phyloP scores from a whole-genome alignment of 2,113 vertebrate species.

The Otocyon megalotis region DNA sequence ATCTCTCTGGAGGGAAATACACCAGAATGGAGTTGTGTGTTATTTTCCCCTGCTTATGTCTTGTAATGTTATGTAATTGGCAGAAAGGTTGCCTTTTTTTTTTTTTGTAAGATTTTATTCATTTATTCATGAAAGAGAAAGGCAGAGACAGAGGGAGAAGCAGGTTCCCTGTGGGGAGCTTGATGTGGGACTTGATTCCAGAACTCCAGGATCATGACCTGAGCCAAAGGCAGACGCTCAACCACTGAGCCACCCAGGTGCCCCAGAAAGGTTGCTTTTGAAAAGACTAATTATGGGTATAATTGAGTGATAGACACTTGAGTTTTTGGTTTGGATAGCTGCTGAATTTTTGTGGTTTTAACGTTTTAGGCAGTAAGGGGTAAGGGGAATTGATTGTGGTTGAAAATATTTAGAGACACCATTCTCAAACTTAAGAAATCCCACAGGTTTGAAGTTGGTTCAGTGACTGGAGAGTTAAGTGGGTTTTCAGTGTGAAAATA shows the following conservation, averaged over 20 bases:
- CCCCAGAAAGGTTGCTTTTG: neutral
- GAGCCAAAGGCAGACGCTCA: too few relatives aligned
- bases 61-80: constrained; percentile 34
- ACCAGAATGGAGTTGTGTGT: neutral
- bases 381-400: neutral
- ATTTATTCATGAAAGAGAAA: too few relatives aligned
- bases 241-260: too few relatives aligned
- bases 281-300: neutral
- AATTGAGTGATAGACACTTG: constrained; percentile 32
- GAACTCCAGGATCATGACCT: too few relatives aligned
- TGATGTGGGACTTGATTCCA: too few relatives aligned
- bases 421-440: constrained; percentile 29
- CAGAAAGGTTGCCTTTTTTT: neutral
- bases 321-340: constrained; percentile 33
- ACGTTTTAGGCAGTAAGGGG: neutral
- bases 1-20: neutral
- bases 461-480: constrained; percentile 16
- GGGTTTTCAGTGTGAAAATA: constrained; percentile 31
- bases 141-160: too few relatives aligned
- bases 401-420: neutral
- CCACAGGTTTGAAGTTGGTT: neutral
- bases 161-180: too few relatives aligned
- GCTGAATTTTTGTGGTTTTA: constrained; percentile 18
- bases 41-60: neutral
- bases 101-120: too few relatives aligned